Percentiles rank a stretch among this genome's conserved stretches.
Evolutionary conservation across 2,797 vertebrate species (phyloP).

Genomic region (Helarctos malayanus): DNA sequence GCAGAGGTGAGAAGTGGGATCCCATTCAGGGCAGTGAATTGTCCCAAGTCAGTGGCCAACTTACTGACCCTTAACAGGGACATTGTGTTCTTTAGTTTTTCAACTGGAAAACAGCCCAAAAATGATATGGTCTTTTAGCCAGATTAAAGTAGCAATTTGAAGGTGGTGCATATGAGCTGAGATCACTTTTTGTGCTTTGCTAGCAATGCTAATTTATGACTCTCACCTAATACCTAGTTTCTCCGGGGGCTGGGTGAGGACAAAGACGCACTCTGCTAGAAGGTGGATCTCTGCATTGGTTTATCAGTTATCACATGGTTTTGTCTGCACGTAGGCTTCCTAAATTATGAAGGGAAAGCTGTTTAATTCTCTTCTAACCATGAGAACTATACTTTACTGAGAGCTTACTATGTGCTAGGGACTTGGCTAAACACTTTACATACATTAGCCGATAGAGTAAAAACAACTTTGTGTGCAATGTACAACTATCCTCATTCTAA

Average conservation of each 20-base stretch:
- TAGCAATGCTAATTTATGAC: constrained; percentile 21
- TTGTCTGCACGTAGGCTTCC: neutral
- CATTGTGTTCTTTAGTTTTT: constrained; percentile 20
- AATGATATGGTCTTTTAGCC: neutral
- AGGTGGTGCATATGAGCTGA: neutral
- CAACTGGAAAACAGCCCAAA: constrained; percentile 49
- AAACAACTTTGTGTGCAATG: neutral
- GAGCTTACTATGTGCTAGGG: neutral
- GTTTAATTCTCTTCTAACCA: neutral
- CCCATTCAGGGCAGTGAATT: neutral
- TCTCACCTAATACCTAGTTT: neutral
- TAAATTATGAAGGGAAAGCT: neutral
- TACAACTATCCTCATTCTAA: constrained; percentile 7
- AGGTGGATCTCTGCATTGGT: neutral
- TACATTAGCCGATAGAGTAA: neutral
- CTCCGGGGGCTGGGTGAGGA: neutral
- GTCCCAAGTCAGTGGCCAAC: constrained; percentile 2
- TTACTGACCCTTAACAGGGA: constrained; percentile 5
- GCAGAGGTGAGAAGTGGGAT: neutral
- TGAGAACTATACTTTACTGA: neutral
- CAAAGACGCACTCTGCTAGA: neutral
- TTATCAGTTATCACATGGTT: neutral
- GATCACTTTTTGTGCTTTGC: constrained; percentile 4
- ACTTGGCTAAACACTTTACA: neutral
- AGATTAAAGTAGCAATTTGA: neutral